Conservation (phyloP, 2,888 invertebrate genomes). For the Dicyrtomina minuta region DNA sequence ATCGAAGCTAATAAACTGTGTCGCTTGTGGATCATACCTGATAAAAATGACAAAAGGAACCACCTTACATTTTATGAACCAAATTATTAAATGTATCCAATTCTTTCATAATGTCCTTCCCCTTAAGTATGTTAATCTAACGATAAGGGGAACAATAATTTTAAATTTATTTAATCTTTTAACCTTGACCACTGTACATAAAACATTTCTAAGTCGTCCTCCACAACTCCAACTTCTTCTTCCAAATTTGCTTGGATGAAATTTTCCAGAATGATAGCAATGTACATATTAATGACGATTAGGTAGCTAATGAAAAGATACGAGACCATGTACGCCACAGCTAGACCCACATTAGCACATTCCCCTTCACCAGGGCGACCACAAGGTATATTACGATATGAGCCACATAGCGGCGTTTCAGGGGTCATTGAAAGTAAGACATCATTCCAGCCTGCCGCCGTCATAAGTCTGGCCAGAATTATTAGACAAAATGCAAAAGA, state of each 20-base stretch:
- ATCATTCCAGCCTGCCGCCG: constrained; percentile 97
- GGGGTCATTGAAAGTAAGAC: constrained; percentile 84
- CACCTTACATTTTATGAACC: too few species aligned
- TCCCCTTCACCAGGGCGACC: constrained; percentile 14
- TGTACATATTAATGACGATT: constrained; percentile 98
- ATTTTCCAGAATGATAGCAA: constrained; percentile 94
- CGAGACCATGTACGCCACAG: constrained; percentile 89
- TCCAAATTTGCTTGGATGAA: constrained; percentile 97
- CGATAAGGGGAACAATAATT: too few species aligned
- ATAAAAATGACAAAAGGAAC: too few species aligned
- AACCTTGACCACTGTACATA: constrained; percentile 92
- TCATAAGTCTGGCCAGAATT: constrained; percentile 80
- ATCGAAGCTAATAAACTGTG: constrained; percentile 91
- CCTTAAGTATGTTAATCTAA: too few species aligned
- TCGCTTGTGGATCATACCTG: constrained; percentile 93
- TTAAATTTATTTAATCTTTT: neutral
- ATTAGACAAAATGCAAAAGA: too few species aligned
- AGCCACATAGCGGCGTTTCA: constrained; percentile 45
- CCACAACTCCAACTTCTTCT: constrained; percentile 94
- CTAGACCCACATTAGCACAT: constrained; percentile 55
- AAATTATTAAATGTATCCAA: too few species aligned
- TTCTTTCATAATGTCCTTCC: too few species aligned
- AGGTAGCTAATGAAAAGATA: constrained; percentile 95
- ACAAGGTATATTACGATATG: constrained; percentile 49
- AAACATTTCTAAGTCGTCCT: constrained; percentile 97